A percentile compares a stretch with the other conserved stretches of the same genome.
Conservation (phyloP, 2,797 vertebrate species). For the Scleropages formosus region DNA sequence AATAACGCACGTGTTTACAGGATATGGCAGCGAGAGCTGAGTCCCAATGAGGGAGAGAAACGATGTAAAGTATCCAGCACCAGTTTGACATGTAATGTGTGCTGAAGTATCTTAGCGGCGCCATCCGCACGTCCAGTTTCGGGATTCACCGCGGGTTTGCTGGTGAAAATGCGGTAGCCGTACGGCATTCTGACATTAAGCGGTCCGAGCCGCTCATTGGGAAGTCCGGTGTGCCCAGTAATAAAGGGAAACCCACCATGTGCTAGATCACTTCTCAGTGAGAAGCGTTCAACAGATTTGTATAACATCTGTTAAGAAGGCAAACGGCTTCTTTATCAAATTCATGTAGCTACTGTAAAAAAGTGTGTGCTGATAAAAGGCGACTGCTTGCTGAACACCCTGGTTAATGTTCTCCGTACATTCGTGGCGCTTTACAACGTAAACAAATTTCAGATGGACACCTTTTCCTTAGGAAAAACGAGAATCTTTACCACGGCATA, state of each 20-base stretch:
- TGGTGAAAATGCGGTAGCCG: too few relatives aligned
- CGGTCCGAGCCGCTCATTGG: not conserved
- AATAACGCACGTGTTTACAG: too few relatives aligned
- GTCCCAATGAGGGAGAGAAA: too few relatives aligned
- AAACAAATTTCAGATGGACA: conserved; percentile 62
- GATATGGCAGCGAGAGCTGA: too few relatives aligned
- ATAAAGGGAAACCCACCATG: conserved; percentile 13
- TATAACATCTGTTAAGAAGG: conserved; percentile 32
- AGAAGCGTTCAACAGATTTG: conserved; percentile 26
- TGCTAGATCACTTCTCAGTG: conserved; percentile 21
- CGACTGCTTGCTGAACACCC: too few relatives aligned
- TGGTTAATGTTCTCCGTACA: conserved; percentile 16
- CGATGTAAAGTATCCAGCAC: too few relatives aligned
- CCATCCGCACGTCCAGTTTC: too few relatives aligned
- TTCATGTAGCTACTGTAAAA: conserved; percentile 25
- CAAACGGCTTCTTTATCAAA: conserved; percentile 26
- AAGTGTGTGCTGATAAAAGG: conserved; percentile 18
- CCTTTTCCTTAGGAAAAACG: conserved; percentile 73
- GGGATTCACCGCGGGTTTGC: too few relatives aligned
- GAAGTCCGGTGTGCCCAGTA: not conserved
- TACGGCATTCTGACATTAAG: too few relatives aligned
- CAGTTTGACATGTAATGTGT: too few relatives aligned
- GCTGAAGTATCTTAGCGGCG: too few relatives aligned
- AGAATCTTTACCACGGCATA: conserved; percentile 69
- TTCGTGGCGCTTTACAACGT: conserved; percentile 55